These are phyloP conservation scores for Lanius collurio DNA, from an alignment of 2,113 vertebrate genomes.

Conservation along the genomic window DNA sequence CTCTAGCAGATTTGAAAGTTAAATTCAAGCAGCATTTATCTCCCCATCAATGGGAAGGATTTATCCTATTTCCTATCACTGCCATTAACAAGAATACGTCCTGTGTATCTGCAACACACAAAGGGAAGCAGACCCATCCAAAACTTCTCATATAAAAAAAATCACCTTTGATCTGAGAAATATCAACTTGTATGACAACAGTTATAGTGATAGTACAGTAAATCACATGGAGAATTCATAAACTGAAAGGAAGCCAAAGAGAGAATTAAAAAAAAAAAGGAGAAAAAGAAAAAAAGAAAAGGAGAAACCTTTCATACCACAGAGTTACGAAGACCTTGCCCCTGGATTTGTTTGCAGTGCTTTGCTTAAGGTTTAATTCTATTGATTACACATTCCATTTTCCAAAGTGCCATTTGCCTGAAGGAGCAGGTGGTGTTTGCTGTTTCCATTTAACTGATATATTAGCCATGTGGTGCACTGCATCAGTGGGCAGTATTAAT, in stretches of 20 bases:
- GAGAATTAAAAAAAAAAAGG: not conserved
- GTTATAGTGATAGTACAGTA: not conserved
- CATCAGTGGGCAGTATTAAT: constrained; percentile 82
- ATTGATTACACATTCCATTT: constrained; percentile 89
- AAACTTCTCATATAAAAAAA: not conserved
- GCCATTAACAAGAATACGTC: not conserved
- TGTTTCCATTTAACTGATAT: constrained; percentile 87
- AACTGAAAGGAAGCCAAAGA: not conserved
- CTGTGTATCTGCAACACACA: not conserved
- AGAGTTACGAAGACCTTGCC: constrained; percentile 71
- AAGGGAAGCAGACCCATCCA: not conserved
- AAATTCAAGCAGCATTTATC: constrained; percentile 48
- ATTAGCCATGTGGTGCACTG: constrained; percentile 85
- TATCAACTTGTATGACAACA: not conserved
- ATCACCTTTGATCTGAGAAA: not conserved
- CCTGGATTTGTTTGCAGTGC: constrained; percentile 74
- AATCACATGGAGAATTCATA: not conserved
- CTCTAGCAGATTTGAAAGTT: constrained; percentile 38
- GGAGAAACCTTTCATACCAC: constrained; percentile 39
- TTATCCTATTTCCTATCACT: constrained; percentile 44
- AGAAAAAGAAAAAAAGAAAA: not conserved
- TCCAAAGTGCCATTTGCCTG: constrained; percentile 84
- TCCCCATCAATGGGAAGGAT: constrained; percentile 27
- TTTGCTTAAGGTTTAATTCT: constrained; percentile 84
- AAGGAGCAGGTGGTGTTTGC: constrained; percentile 88